A percentile compares a stretch with the other conserved stretches of the same genome.
phyloP scores from a whole-genome alignment of 2,888 invertebrate species.

The Himalopsyche japonica region DNA sequence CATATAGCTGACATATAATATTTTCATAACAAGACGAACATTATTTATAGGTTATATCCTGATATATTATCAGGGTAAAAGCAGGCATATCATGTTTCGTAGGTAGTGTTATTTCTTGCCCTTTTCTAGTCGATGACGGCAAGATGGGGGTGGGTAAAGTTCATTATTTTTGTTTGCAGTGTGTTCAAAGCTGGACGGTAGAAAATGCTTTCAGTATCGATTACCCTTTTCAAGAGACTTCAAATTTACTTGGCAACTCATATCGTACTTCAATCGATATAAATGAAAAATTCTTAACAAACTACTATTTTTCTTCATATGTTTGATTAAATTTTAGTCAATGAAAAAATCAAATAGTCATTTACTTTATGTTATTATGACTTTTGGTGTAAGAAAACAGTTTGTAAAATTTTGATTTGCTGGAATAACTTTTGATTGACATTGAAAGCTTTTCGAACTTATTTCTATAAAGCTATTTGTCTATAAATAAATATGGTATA shows the following conservation, averaged over 20 bases:
- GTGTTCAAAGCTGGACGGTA: background rate
- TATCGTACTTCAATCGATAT: background rate
- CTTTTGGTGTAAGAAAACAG: too few relatives aligned
- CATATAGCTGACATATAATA: too few relatives aligned
- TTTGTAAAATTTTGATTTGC: too few relatives aligned
- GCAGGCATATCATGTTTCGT: background rate
- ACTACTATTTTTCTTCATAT: too few relatives aligned
- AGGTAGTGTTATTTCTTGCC: background rate
- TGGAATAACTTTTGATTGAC: too few relatives aligned
- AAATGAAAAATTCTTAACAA: background rate
- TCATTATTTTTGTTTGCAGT: constrained; percentile 14
- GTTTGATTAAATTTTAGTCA: too few relatives aligned
- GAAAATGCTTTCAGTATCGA: constrained; percentile 8
- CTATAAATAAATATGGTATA: too few relatives aligned
- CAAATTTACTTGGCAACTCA: background rate
- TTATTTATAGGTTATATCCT: background rate
- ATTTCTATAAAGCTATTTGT: too few relatives aligned
- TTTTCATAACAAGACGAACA: too few relatives aligned
- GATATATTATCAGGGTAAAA: background rate
- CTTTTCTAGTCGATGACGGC: background rate
- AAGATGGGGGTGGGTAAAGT: background rate
- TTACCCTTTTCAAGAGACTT: background rate
- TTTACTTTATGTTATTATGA: too few relatives aligned
- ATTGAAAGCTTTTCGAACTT: too few relatives aligned
- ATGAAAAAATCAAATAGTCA: too few relatives aligned